Base-by-base conservation (phyloP, 2,113 vertebrate species). In the Indicator maculatus region DNA sequence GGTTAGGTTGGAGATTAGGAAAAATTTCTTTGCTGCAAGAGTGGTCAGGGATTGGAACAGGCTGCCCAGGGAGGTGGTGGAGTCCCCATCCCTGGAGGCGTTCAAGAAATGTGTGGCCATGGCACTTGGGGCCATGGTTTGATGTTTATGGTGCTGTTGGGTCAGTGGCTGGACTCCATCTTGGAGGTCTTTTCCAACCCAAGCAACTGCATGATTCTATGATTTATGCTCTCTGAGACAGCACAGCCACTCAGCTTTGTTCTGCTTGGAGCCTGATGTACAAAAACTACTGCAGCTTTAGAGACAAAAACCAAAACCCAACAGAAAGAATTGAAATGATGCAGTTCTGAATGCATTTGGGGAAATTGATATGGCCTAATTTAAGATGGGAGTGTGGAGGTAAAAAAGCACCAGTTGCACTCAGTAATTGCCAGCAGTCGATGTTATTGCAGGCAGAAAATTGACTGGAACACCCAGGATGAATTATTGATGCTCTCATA, bases 401-500 rank as follows among this genome's bases (percentile, higher is more conserved):
- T 93, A 88, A 77, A 89, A 74, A 93, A 95, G 76, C 66, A 97
- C 89, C 83, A 95, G 92, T 96, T 96, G 95, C 92, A 63, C 89
- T 67, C 59, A 33, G 63, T 83, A 81, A 89, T 94, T 96, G 75
- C 88, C 80, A 89, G 86, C 63, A 94, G 72, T 88, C 56, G 53
- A 61, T 60, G 76, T 90, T 96, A 92, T 64, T 94, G 81, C 86
- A 70, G 16, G 64, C 61, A 93, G 85, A 96, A 94, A 96, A 96
- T 88, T 91, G 83, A 93, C 79, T 96, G 83, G 90, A 86, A 83
- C 66, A 86, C 24, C 79, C n/a, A 87, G 41, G 82, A 52, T 97
- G 95, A 95, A 96, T 97, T 97, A 96, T 96, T 97, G 96, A 96
- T 93, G 94, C 61, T 63, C 79, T 95, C 88, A 77, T 91, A 95